Evolutionary conservation across 2,113 vertebrate species (phyloP).

Genomic region (Xerus inauris): DNA sequence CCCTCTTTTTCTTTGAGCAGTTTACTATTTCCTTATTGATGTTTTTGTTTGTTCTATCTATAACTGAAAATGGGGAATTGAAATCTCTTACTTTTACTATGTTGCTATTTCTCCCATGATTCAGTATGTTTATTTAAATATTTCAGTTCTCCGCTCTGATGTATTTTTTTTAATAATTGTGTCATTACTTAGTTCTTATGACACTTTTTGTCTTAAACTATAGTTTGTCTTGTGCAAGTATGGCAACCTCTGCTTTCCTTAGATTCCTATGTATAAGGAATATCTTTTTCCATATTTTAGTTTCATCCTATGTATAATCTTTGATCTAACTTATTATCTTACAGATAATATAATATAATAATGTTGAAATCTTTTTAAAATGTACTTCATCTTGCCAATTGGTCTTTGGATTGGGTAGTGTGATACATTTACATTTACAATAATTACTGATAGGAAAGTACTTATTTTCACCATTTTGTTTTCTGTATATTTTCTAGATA

Average conservation of each 20-base stretch:
- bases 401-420: background rate
- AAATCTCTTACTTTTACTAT: background rate
- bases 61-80: background rate
- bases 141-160: background rate
- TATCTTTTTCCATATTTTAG: background rate
- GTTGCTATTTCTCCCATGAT: background rate
- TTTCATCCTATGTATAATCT: background rate
- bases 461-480: background rate
- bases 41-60: background rate
- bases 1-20: background rate
- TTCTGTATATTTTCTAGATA: background rate
- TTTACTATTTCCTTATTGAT: background rate
- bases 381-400: background rate
- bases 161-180: background rate
- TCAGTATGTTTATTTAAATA: background rate
- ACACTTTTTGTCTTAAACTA: background rate
- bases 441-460: background rate
- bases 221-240: background rate
- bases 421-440: background rate
- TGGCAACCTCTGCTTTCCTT: background rate
- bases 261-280: no score
- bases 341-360: background rate
- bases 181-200: background rate
- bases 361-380: background rate
- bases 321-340: background rate